Percentiles rank a stretch among this genome's conserved stretches.
These are phyloP conservation scores for Cataglyphis albicans DNA, from an alignment of 2,888 invertebrate genomes.

Conservation along the genomic window DNA sequence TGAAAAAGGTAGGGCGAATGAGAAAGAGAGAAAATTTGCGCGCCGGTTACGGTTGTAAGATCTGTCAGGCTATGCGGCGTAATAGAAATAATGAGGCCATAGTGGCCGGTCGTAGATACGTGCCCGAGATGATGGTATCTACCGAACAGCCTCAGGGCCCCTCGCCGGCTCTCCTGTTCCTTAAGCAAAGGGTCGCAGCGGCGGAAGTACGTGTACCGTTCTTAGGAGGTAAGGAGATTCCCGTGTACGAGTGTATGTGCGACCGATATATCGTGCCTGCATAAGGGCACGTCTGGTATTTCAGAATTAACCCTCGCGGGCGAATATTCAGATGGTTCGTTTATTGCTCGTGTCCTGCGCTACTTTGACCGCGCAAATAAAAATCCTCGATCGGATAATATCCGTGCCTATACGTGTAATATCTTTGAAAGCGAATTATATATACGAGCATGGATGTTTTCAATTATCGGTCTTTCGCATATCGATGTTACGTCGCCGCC, in stretches of 20 bases:
- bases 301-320: slow-evolving; percentile 48
- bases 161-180: slow-evolving; percentile 60
- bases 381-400: slow-evolving; percentile 12
- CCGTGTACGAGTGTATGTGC: background rate
- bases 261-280: slow-evolving; percentile 11
- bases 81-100: slow-evolving; percentile 80
- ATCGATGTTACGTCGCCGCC: slow-evolving; percentile 34
- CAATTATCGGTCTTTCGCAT: slow-evolving; percentile 34
- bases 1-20: slow-evolving; percentile 43
- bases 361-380: slow-evolving; percentile 32
- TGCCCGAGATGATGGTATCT: slow-evolving; percentile 71
- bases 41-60: slow-evolving; percentile 63
- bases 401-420: background rate
- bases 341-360: slow-evolving; percentile 18
- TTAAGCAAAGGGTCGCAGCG: slow-evolving; percentile 59
- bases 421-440: background rate
- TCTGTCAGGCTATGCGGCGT: slow-evolving; percentile 74
- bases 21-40: slow-evolving; percentile 56
- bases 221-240: background rate
- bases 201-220: slow-evolving; percentile 63
- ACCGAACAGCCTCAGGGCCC: slow-evolving; percentile 64
- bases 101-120: slow-evolving; percentile 72
- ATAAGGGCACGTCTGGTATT: slow-evolving; percentile 37
- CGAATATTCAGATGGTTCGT: slow-evolving; percentile 45
- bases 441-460: slow-evolving; percentile 3